Conservation (phyloP, 1,140 invertebrate species). For the Drosophila suzukii region DNA sequence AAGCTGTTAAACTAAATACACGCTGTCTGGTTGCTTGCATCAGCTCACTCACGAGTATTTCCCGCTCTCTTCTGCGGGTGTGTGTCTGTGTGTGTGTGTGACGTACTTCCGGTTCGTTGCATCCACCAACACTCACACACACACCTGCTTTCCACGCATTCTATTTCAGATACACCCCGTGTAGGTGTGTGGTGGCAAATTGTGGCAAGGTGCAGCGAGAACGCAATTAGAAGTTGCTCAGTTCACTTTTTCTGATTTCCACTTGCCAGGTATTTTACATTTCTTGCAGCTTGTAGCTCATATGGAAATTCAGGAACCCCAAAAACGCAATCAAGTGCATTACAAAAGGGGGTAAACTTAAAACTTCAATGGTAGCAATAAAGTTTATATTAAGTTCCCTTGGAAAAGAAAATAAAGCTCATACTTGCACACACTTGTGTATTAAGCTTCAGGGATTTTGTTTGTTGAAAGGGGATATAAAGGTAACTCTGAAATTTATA, state of each 20-base stretch:
- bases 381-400: background rate
- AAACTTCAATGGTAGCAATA: background rate
- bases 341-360: background rate
- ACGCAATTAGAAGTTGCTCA: constrained; percentile 69
- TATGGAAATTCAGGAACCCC: constrained; percentile 5
- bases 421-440: no score
- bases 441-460: no score
- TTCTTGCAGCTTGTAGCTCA: constrained; percentile 4
- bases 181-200: background rate
- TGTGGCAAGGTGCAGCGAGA: constrained; percentile 37
- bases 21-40: constrained; percentile 71
- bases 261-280: constrained; percentile 10
- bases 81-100: constrained; percentile 19
- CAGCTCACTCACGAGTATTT: constrained; percentile 62
- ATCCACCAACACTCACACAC: constrained; percentile 24
- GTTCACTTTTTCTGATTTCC: constrained; percentile 19
- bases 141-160: constrained; percentile 57
- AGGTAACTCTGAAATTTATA: no score
- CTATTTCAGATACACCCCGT: constrained; percentile 35
- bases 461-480: no score
- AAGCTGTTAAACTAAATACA: constrained; percentile 80
- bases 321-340: constrained; percentile 1
- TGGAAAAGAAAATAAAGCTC: background rate
- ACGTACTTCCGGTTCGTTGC: constrained; percentile 39
- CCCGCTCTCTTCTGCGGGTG: constrained; percentile 5